Percentiles rank a stretch among this genome's conserved stretches.
Conservation (phyloP, 1,140 invertebrate genomes). For the Phocides pigmalion region DNA sequence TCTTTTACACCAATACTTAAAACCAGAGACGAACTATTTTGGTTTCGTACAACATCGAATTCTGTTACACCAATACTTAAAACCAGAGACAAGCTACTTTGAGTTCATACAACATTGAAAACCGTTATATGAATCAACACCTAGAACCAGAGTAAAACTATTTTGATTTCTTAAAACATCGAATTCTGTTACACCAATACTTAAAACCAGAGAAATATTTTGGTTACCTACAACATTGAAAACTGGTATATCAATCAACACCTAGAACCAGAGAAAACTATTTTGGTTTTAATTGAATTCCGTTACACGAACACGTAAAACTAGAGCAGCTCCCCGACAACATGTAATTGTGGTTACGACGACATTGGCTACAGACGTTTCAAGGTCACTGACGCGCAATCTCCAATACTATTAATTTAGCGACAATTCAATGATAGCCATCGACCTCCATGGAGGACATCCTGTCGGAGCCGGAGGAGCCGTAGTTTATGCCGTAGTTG, state of each 20-base stretch:
- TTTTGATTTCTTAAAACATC: too few relatives aligned
- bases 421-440: constrained; percentile 56
- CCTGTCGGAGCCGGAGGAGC: constrained; percentile 52
- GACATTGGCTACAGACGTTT: background rate
- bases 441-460: constrained; percentile 67
- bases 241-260: background rate
- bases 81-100: too few relatives aligned
- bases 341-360: background rate
- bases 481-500: constrained; percentile 58
- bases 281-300: background rate
- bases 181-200: too few relatives aligned
- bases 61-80: background rate
- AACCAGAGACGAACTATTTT: background rate
- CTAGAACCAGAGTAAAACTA: too few relatives aligned
- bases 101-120: too few relatives aligned
- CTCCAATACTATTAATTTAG: too few relatives aligned
- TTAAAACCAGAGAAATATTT: too few relatives aligned
- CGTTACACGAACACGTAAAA: background rate
- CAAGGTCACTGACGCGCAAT: constrained; percentile 6
- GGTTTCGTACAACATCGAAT: background rate
- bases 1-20: background rate
- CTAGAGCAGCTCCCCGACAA: background rate
- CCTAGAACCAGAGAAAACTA: background rate
- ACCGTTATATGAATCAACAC: too few relatives aligned
- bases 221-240: too few relatives aligned